Percentiles rank a stretch among this genome's conserved stretches.
Evolutionary conservation across 2,888 invertebrate genomes (phyloP).

Genomic region (Orthosia gracilis): DNA sequence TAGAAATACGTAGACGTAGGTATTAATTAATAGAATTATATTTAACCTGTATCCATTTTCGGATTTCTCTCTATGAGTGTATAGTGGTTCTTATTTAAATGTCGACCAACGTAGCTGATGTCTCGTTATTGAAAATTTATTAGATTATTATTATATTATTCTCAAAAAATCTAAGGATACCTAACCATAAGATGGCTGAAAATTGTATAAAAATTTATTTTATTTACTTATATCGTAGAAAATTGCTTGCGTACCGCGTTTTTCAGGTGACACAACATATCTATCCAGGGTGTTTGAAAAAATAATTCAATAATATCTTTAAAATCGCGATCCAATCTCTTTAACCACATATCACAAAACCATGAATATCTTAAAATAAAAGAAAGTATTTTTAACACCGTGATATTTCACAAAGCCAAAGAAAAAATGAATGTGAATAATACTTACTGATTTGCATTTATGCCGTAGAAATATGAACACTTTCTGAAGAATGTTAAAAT

Average conservation of each 20-base stretch:
- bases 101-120: conserved; percentile 91
- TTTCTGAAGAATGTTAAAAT: conserved; percentile 67
- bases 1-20: conserved; percentile 87
- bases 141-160: conserved; percentile 89
- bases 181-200: conserved; percentile 90
- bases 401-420: conserved; percentile 91
- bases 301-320: conserved; percentile 71
- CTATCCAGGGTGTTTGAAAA: conserved; percentile 84
- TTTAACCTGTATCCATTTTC: conserved; percentile 90
- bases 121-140: conserved; percentile 91
- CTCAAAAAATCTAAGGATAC: conserved; percentile 87
- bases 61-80: conserved; percentile 91
- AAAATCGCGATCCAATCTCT: conserved; percentile 68
- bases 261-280: conserved; percentile 84
- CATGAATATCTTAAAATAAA: conserved; percentile 76
- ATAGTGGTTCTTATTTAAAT: conserved; percentile 91
- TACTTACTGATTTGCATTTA: conserved; percentile 83
- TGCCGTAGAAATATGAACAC: conserved; percentile 75
- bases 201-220: conserved; percentile 88
- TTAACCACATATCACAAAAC: conserved; percentile 86
- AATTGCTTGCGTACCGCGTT: conserved; percentile 86
- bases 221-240: conserved; percentile 89
- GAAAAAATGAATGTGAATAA: conserved; percentile 82
- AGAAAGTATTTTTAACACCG: conserved; percentile 86
- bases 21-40: conserved; percentile 90